phyloP scores from a whole-genome alignment of 2,797 vertebrate genomes.

The Pogonophryne albipinna region DNA sequence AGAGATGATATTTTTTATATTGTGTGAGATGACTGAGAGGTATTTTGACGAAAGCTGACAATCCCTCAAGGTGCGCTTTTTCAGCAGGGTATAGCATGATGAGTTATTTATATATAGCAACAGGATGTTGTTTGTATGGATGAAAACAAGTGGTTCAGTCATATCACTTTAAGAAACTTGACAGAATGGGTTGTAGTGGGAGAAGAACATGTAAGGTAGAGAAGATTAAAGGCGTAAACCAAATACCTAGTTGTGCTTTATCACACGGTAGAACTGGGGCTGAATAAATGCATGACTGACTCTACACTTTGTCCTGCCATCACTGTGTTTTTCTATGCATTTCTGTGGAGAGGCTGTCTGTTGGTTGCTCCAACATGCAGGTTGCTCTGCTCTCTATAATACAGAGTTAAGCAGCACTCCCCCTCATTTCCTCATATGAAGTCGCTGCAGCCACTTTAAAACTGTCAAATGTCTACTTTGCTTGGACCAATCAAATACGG shows the following conservation, averaged over 20 bases:
- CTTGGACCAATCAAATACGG: constrained; percentile 8
- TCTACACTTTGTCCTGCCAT: constrained; percentile 77
- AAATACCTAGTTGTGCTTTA: constrained; percentile 79
- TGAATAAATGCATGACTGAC: constrained; percentile 71
- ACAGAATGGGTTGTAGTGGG: constrained; percentile 22
- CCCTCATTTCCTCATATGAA: constrained; percentile 31
- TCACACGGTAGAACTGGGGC: constrained; percentile 59
- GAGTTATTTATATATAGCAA: constrained; percentile 72
- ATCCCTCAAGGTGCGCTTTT: constrained; percentile 63
- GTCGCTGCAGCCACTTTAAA: constrained; percentile 32
- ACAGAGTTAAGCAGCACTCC: constrained; percentile 24
- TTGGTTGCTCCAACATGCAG: constrained; percentile 47
- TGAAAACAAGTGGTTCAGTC: constrained; percentile 48
- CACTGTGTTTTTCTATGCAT: constrained; percentile 82
- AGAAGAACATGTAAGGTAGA: constrained; percentile 30
- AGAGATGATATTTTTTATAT: constrained; percentile 89
- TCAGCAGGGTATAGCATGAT: constrained; percentile 68
- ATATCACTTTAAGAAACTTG: constrained; percentile 48
- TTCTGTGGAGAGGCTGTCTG: constrained; percentile 65
- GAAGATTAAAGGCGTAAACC: constrained; percentile 63
- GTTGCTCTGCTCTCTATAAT: constrained; percentile 47
- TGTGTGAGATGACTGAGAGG: constrained; percentile 73
- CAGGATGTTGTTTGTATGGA: constrained; percentile 49
- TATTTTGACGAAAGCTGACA: constrained; percentile 71
- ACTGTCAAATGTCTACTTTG: constrained; percentile 15